Conservation (phyloP, 2,888 invertebrate genomes). For the Pseudanteris insignis region DNA sequence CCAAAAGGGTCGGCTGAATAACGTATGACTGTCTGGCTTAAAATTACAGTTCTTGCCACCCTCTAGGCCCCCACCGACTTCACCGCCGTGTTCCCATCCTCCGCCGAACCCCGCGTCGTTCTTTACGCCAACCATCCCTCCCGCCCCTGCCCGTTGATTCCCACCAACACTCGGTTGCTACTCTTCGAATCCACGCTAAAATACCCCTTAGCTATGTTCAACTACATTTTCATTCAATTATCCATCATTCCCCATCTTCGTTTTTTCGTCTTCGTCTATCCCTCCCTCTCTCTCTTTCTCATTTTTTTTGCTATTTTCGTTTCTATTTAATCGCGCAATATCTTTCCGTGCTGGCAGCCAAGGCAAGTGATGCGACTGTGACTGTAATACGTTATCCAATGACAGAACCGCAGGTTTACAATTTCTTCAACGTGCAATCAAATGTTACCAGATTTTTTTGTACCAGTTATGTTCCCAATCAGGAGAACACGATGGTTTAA, state of each 20-base stretch:
- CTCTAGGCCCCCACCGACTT: neutral
- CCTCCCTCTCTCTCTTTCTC: no score
- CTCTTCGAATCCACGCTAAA: conserved; percentile 18
- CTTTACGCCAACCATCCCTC: conserved; percentile 6
- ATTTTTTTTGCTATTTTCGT: no score
- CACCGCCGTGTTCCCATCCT: neutral
- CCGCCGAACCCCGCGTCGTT: neutral
- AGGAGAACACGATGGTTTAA: no score
- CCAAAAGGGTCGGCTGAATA: conserved; percentile 54
- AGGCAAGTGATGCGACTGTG: conserved; percentile 8
- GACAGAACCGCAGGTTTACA: no score
- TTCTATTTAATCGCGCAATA: conserved; percentile 16
- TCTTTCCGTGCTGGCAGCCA: conserved; percentile 14
- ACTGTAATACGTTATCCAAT: no score
- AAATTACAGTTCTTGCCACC: conserved; percentile 58
- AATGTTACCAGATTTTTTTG: no score
- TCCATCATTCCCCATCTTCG: conserved; percentile 42
- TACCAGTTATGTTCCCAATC: no score
- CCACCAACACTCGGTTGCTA: neutral
- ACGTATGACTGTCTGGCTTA: conserved; percentile 63
- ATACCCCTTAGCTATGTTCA: conserved; percentile 52
- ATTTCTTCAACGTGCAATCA: no score
- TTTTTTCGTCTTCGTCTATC: no score
- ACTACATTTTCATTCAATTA: conserved; percentile 58
- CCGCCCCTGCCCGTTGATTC: neutral